Evolutionary conservation across 2,888 invertebrate genomes (phyloP), one percentile per base, ranked within the genome.

Genomic region (Meganola albula): DNA sequence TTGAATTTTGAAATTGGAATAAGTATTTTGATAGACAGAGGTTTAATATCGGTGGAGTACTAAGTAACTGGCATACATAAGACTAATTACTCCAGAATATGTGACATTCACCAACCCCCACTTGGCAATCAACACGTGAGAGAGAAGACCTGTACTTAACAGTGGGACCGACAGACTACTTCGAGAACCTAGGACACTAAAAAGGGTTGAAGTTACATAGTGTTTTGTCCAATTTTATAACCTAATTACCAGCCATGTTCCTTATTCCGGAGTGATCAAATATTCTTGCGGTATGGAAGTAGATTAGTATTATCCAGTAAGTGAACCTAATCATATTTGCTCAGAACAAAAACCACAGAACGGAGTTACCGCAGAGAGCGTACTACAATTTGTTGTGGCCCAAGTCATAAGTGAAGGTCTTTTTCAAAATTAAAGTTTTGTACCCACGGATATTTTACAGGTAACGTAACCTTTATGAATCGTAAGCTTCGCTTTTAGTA

Each of bases 261-360:
- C 34, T 34, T 12, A 32, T 21, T 26, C 14, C 10, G 41, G 41
- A 29, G 27, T 31, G 41, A 46, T 43, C 43, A 48, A 47, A 44
- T 39, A 39, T 43, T 48, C 43, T 25, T 30, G 38, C 28, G 33
- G 20, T 25, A 24, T 12, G 26, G 24, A 25, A 35, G 37, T 37
- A 42, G 51, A 43, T 45, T 44, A 43, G 39, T 45, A 40, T 52
- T 45, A 52, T 52, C 39, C 45, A 36, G 43, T 37, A 52, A 48
- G 45, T 34, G 45, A 48, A 48, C 37, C 45, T 52, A 48, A 52
- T 52, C 45, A 48, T 52, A 52, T 52, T 52, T 44, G 47, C 43
- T 40, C 31, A 29, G 40, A 48, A 52, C 52, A 52, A 48, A 51
- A 52, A 47, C 51, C 51, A 48, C 52, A 38, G 42, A 41, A 43